These are phyloP conservation scores for Rhincodon typus DNA, from an alignment of 2,797 vertebrate species.

Conservation along the genomic window DNA sequence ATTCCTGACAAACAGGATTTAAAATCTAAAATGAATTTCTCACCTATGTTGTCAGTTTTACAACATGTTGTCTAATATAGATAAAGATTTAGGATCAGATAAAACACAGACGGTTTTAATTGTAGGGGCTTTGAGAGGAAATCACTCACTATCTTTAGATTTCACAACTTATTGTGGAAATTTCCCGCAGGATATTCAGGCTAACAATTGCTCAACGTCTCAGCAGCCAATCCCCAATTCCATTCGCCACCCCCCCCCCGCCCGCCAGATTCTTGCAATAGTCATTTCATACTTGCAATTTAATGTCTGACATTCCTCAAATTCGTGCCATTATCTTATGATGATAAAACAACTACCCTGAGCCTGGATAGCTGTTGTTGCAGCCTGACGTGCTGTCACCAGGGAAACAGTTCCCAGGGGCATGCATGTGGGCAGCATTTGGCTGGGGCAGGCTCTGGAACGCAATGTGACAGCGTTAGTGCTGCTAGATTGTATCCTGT, in stretches of 20 bases:
- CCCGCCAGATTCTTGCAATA: no score
- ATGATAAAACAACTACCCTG: constrained; percentile 11
- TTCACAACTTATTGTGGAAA: not conserved
- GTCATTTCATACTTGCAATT: constrained; percentile 22
- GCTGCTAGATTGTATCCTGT: not conserved
- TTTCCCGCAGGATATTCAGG: not conserved
- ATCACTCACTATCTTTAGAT: no score
- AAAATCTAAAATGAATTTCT: not conserved
- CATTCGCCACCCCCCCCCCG: no score
- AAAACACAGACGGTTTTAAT: not conserved
- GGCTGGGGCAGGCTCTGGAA: constrained; percentile 18
- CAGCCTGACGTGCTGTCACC: constrained; percentile 42
- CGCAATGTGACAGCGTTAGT: constrained; percentile 37
- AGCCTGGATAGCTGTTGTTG: constrained; percentile 32
- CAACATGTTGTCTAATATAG: not conserved
- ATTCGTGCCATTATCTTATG: constrained; percentile 23
- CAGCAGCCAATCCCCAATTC: not conserved
- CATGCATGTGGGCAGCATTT: constrained; percentile 35
- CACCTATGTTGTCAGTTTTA: not conserved
- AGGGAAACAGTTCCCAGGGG: constrained; percentile 40
- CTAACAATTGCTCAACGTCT: not conserved
- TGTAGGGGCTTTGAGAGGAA: not conserved
- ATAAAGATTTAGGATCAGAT: not conserved
- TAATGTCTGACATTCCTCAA: constrained; percentile 33
- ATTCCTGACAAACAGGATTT: not conserved